Evolutionary conservation across 2,888 invertebrate genomes (phyloP).

Genomic region (Cepaea hortensis): DNA sequence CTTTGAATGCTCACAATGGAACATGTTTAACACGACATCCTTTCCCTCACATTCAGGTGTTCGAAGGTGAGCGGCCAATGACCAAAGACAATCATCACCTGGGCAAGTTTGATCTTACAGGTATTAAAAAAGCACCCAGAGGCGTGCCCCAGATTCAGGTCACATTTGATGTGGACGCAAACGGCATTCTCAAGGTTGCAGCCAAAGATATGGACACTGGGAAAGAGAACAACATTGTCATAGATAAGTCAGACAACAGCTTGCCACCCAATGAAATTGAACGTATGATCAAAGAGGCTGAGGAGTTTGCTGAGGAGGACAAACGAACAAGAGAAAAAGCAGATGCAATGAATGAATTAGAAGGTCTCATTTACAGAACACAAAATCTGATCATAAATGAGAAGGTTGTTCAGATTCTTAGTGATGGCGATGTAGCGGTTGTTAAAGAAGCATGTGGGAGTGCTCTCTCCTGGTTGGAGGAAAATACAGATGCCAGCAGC

Average conservation of each 20-base stretch:
- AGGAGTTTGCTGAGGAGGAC: constrained; percentile 99
- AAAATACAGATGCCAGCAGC: constrained; percentile 92
- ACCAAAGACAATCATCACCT: constrained; percentile 99
- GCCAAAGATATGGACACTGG: constrained; percentile 99
- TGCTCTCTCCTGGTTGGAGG: constrained; percentile 97
- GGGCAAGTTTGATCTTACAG: constrained; percentile 98
- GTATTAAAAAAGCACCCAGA: constrained; percentile 87
- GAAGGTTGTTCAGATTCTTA: constrained; percentile 85
- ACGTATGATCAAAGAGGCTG: constrained; percentile 98
- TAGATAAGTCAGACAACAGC: constrained; percentile 98
- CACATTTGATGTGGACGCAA: constrained; percentile 79
- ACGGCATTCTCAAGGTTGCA: constrained; percentile 81
- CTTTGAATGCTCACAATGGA: constrained; percentile 85
- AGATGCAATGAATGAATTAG: constrained; percentile 96
- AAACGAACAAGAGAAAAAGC: constrained; percentile 89
- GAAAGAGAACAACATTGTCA: constrained; percentile 98
- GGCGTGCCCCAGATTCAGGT: constrained; percentile 78
- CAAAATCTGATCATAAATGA: constrained; percentile 97
- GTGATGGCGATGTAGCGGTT: constrained; percentile 91
- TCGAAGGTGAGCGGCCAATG: constrained; percentile 99
- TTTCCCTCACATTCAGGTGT: constrained; percentile 80
- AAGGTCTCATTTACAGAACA: constrained; percentile 93
- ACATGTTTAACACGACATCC: too few relatives aligned
- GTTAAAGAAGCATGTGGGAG: constrained; percentile 95
- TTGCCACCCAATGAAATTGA: constrained; percentile 99